A percentile compares a stretch with the other conserved stretches of the same genome.
Evolutionary conservation across 2,113 vertebrate species (phyloP).

Genomic region (Asarcornis scutulata): DNA sequence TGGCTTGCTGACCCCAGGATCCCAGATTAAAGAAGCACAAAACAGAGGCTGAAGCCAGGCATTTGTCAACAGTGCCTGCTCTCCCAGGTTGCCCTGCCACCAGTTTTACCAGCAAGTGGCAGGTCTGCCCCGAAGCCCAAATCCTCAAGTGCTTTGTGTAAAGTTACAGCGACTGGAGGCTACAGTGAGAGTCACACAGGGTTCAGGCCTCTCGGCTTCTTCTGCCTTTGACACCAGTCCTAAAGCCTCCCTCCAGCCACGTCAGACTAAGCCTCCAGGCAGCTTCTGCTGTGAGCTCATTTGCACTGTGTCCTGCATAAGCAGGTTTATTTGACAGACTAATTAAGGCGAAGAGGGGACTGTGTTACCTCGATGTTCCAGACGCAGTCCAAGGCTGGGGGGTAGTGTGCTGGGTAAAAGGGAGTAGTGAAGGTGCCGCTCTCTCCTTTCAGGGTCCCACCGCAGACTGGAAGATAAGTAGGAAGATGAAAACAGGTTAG

Average conservation of each 20-base stretch:
- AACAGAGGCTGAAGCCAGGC: neutral
- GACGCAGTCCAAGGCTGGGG: conserved; percentile 78
- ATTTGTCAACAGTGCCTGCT: neutral
- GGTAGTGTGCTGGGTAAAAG: conserved; percentile 90
- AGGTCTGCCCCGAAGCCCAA: neutral
- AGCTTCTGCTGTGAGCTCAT: neutral
- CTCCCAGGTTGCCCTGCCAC: neutral
- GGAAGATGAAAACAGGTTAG: neutral
- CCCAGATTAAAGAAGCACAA: neutral
- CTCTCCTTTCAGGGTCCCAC: conserved; percentile 69
- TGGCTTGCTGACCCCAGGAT: neutral
- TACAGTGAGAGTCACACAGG: fast-evolving
- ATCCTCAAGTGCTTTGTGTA: too few relatives aligned
- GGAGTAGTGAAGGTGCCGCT: conserved; percentile 84
- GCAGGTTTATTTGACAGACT: neutral
- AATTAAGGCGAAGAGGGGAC: neutral
- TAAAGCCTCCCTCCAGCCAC: neutral
- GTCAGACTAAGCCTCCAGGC: neutral
- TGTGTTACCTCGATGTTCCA: conserved; percentile 88
- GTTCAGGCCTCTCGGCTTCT: neutral
- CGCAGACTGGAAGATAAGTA: conserved; percentile 72
- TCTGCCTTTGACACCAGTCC: neutral
- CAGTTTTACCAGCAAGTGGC: neutral
- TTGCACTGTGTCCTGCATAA: fast-evolving
- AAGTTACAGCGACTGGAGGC: neutral